A percentile compares a stretch with the other conserved stretches of the same genome.
Conservation (phyloP, 2,797 vertebrate genomes). For the Epinephelus malabaricus region DNA sequence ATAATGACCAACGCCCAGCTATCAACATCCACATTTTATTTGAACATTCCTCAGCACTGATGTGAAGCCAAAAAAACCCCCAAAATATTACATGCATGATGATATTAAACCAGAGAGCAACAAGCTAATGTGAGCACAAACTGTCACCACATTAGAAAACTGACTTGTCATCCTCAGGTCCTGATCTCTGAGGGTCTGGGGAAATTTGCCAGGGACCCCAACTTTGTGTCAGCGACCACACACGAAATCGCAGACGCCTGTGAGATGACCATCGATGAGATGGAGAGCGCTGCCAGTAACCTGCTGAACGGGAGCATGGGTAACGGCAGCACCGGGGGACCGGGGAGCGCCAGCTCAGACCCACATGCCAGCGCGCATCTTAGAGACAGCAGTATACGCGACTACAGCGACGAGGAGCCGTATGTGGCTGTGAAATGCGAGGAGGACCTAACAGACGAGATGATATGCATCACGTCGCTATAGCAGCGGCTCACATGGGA, state of each 20-base stretch:
- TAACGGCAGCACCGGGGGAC: conserved; percentile 76
- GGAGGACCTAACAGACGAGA: conserved; percentile 97
- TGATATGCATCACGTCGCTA: conserved; percentile 97
- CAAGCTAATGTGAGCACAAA: not conserved
- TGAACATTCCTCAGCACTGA: not conserved
- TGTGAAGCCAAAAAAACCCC: not conserved
- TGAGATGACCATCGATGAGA: conserved; percentile 97
- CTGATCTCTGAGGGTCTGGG: conserved; percentile 97
- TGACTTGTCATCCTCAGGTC: conserved; percentile 85
- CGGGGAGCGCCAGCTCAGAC: conserved; percentile 76
- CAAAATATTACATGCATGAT: not conserved
- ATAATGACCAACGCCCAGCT: not conserved
- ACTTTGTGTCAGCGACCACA: conserved; percentile 95
- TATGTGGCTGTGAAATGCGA: conserved; percentile 88
- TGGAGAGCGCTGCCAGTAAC: conserved; percentile 97
- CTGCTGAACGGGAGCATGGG: conserved; percentile 91
- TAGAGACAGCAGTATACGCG: conserved; percentile 85
- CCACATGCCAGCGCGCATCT: conserved; percentile 78
- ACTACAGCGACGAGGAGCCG: conserved; percentile 95
- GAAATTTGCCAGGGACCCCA: conserved; percentile 95
- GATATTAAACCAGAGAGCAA: not conserved
- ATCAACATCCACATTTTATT: not conserved
- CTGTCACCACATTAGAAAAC: too few species aligned
- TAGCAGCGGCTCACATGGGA: conserved; percentile 84
- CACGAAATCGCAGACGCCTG: conserved; percentile 97